Evolutionary conservation across 2,888 invertebrate genomes (phyloP).

Genomic region (Salpingus planirostris): DNA sequence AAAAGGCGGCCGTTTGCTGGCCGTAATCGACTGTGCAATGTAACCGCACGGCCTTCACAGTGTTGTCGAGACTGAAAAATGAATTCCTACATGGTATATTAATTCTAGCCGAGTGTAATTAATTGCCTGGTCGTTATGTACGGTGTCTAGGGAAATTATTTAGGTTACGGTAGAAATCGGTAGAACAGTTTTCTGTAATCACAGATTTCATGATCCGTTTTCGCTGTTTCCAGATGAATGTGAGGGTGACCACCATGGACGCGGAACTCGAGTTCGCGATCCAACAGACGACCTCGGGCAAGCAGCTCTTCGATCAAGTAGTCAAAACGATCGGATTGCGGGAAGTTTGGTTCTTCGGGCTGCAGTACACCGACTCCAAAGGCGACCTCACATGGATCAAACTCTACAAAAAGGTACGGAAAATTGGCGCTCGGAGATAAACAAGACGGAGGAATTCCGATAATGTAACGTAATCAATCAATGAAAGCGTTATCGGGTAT

Average conservation of each 20-base stretch:
- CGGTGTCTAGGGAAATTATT: background rate
- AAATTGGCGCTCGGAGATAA: too few species aligned
- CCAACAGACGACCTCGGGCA: conserved; percentile 98
- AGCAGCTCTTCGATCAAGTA: conserved; percentile 99
- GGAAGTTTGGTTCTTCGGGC: conserved; percentile 99
- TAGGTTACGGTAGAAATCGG: conserved; percentile 4
- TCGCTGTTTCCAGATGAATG: conserved; percentile 74
- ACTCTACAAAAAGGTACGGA: conserved; percentile 99
- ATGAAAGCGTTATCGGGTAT: too few species aligned
- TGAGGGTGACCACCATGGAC: conserved; percentile 99
- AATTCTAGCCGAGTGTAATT: too few species aligned
- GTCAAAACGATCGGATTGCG: conserved; percentile 98
- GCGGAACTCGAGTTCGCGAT: conserved; percentile 99
- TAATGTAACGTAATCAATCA: too few species aligned
- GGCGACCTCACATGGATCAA: conserved; percentile 98
- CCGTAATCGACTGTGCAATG: too few species aligned
- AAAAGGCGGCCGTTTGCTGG: too few species aligned
- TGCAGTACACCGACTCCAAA: conserved; percentile 98
- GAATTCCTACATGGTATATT: too few species aligned
- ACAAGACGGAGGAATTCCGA: too few species aligned
- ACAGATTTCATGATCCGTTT: too few species aligned
- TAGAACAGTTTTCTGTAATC: too few species aligned
- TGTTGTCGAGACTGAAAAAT: too few species aligned
- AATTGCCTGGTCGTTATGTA: background rate
- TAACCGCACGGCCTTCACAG: too few species aligned